phyloP scores from a whole-genome alignment of 2,113 vertebrate genomes.

The Peromyscus polionotus region DNA sequence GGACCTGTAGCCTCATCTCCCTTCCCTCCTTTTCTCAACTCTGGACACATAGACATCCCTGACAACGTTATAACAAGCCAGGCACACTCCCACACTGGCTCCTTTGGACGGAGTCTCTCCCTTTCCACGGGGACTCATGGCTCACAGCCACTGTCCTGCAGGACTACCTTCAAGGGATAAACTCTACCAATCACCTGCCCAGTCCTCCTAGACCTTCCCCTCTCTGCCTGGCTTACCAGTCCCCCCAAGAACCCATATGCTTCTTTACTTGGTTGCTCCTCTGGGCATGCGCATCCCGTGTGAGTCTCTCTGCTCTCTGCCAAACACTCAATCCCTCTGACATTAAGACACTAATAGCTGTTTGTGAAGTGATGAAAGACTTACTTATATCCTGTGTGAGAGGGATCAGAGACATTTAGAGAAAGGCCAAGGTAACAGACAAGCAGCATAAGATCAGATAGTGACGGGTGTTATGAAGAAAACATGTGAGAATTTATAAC shows the following conservation, averaged over 20 bases:
- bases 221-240: background rate
- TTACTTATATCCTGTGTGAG: background rate
- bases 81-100: no score
- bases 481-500: background rate
- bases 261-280: background rate
- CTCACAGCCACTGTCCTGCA: background rate
- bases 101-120: fast-evolving
- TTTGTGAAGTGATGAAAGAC: background rate
- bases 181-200: no score
- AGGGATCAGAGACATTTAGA: background rate
- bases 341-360: background rate
- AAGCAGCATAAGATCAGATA: background rate
- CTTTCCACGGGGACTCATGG: background rate
- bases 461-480: background rate
- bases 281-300: background rate
- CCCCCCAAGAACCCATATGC: fast-evolving
- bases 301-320: background rate
- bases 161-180: background rate
- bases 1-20: background rate
- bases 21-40: background rate
- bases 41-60: background rate
- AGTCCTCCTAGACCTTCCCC: background rate
- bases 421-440: background rate
- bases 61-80: fast-evolving
- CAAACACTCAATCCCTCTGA: background rate